phyloP scores from a whole-genome alignment of 2,797 vertebrate species.

The Sandelia bainsii region DNA sequence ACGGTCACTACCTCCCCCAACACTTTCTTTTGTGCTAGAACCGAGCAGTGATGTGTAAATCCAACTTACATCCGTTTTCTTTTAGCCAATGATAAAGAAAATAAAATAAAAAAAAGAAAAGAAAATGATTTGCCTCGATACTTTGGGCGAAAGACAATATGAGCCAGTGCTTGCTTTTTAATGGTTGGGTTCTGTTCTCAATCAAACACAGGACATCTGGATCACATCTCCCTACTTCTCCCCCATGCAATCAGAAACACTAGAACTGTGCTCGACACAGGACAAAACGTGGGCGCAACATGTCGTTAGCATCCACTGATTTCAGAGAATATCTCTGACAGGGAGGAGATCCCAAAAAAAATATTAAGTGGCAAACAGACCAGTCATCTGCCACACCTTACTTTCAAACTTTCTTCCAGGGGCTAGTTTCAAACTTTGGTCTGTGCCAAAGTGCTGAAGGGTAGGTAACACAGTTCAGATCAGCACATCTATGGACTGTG shows the following conservation, averaged over 20 bases:
- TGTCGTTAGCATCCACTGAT: constrained; percentile 71
- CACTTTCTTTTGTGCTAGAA: constrained; percentile 77
- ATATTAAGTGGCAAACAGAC: constrained; percentile 22
- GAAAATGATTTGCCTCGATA: constrained; percentile 83
- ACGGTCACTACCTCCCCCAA: constrained; percentile 30
- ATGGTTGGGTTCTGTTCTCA: constrained; percentile 88
- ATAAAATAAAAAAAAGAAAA: constrained; percentile 57
- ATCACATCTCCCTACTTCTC: constrained; percentile 83
- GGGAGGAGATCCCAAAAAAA: constrained; percentile 40
- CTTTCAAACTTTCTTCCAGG: constrained; percentile 23
- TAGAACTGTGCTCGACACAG: constrained; percentile 56
- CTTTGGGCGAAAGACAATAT: constrained; percentile 78
- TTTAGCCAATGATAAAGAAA: constrained; percentile 45
- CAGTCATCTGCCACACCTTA: constrained; percentile 43
- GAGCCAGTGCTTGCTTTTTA: constrained; percentile 86
- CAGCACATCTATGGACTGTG: constrained; percentile 32
- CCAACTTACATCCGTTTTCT: constrained; percentile 55
- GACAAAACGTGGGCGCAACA: constrained; percentile 81
- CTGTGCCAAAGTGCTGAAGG: constrained; percentile 25
- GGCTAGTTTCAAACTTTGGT: constrained; percentile 31
- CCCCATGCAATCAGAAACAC: constrained; percentile 76
- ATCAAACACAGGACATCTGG: constrained; percentile 89
- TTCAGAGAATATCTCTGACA: constrained; percentile 65
- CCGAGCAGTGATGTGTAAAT: constrained; percentile 75
- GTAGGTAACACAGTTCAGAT: constrained; percentile 37